These are phyloP conservation scores for Megathymus violae DNA, from an alignment of 1,140 invertebrate species.

Conservation along the genomic window DNA sequence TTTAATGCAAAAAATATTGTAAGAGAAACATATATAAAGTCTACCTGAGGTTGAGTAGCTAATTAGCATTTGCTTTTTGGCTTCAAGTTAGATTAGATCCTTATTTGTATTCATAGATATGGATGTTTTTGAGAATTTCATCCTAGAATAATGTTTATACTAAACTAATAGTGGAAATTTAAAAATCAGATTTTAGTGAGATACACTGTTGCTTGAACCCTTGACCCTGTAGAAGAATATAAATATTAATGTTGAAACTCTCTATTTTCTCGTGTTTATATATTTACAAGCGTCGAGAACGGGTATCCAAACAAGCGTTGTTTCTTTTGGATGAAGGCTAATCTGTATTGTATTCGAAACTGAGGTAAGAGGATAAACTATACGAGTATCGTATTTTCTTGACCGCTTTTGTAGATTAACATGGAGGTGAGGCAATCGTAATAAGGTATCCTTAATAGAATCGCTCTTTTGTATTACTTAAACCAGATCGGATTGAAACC, in stretches of 20 bases:
- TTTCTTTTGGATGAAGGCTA: slow-evolving; percentile 29
- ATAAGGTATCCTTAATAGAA: too few species aligned
- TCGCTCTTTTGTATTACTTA: too few species aligned
- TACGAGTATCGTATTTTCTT: slow-evolving; percentile 31
- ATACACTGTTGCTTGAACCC: neutral
- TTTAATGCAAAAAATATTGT: neutral
- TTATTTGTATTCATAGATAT: too few species aligned
- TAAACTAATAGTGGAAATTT: too few species aligned
- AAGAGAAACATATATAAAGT: neutral
- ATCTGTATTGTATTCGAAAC: slow-evolving; percentile 31
- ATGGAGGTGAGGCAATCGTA: neutral
- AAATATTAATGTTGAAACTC: slow-evolving; percentile 6
- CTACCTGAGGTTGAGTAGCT: neutral
- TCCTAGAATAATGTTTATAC: too few species aligned
- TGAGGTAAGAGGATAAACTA: slow-evolving; percentile 30
- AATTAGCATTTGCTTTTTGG: too few species aligned
- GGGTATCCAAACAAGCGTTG: slow-evolving; percentile 16
- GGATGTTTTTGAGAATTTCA: too few species aligned
- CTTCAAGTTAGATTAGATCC: too few species aligned
- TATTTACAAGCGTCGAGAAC: slow-evolving; percentile 1
- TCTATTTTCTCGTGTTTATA: slow-evolving; percentile 3
- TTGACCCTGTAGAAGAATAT: neutral
- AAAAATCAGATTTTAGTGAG: neutral
- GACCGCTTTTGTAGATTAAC: slow-evolving; percentile 27
- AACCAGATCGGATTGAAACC: too few species aligned